These are phyloP conservation scores for Conus ventricosus DNA, from an alignment of 1,140 invertebrate genomes.

Conservation along the genomic window DNA sequence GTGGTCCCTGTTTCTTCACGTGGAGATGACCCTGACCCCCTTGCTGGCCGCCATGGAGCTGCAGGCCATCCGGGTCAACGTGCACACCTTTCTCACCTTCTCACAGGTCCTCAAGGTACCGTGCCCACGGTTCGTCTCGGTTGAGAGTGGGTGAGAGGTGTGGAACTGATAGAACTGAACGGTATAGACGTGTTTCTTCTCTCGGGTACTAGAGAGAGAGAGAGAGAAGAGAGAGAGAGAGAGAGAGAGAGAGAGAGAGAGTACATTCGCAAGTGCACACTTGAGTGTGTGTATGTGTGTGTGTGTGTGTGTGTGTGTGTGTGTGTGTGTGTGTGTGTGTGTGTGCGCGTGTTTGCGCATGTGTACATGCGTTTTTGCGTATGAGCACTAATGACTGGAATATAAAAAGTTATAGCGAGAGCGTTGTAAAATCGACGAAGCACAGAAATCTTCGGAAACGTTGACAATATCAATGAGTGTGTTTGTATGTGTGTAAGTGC, in stretches of 20 bases:
- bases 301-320: too few relatives aligned
- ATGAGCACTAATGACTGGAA: too few relatives aligned
- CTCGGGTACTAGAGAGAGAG: too few relatives aligned
- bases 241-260: background rate
- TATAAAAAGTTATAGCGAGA: too few relatives aligned
- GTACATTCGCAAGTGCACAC: background rate
- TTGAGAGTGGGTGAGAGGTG: too few relatives aligned
- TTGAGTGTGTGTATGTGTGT: too few relatives aligned
- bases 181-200: too few relatives aligned
- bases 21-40: slow-evolving; percentile 77
- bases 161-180: background rate
- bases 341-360: background rate
- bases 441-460: too few relatives aligned
- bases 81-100: slow-evolving; percentile 73
- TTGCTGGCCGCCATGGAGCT: slow-evolving; percentile 78
- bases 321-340: background rate
- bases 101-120: slow-evolving; percentile 69
- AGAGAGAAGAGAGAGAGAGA: too few relatives aligned
- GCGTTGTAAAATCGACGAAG: too few relatives aligned
- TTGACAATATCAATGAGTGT: background rate
- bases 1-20: slow-evolving; percentile 74
- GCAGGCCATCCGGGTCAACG: slow-evolving; percentile 74
- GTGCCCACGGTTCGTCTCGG: background rate
- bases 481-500: background rate
- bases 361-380: too few relatives aligned